Percentiles rank a stretch among this genome's conserved stretches.
Conservation (phyloP, 2,113 vertebrate genomes). For the Gasterosteus nipponicus region DNA sequence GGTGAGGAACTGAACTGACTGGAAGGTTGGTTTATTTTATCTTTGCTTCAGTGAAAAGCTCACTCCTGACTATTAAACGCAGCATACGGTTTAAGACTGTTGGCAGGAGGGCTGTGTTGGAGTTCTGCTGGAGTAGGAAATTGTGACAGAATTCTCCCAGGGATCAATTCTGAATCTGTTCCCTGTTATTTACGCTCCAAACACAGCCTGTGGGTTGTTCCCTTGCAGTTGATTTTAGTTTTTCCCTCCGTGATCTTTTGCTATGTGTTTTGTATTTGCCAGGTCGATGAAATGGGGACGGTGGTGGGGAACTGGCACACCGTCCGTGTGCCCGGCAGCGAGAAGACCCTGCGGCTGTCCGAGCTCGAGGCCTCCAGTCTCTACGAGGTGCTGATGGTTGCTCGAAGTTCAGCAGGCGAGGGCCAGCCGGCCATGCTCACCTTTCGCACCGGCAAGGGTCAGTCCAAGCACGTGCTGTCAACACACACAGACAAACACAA, state of each 20-base stretch:
- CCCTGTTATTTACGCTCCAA: slow-evolving; percentile 30
- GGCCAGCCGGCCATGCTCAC: slow-evolving; percentile 98
- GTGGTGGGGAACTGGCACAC: slow-evolving; percentile 89
- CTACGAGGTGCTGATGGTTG: slow-evolving; percentile 97
- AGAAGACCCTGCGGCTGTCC: slow-evolving; percentile 89
- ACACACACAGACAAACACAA: background rate
- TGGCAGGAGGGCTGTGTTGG: slow-evolving; percentile 41
- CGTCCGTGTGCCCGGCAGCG: slow-evolving; percentile 92
- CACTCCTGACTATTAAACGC: slow-evolving; percentile 55
- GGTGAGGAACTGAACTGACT: slow-evolving; percentile 11
- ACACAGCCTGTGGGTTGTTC: slow-evolving; percentile 8
- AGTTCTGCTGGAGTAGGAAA: slow-evolving; percentile 58
- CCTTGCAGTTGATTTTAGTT: slow-evolving; percentile 27
- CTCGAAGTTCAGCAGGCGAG: slow-evolving; percentile 88
- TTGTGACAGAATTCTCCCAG: slow-evolving; percentile 58
- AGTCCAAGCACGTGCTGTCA: slow-evolving; percentile 27
- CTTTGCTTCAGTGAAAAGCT: slow-evolving; percentile 54
- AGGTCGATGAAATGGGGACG: slow-evolving; percentile 88
- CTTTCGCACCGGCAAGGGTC: slow-evolving; percentile 96
- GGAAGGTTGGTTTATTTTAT: slow-evolving; percentile 42
- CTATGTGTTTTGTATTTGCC: slow-evolving; percentile 51
- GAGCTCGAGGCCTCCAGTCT: slow-evolving; percentile 95
- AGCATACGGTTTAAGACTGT: slow-evolving; percentile 43
- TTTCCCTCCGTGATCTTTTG: slow-evolving; percentile 20
- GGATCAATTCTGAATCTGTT: slow-evolving; percentile 37